Base-by-base conservation (phyloP, 1,140 invertebrate species). In the Psilanteris sp. region DNA sequence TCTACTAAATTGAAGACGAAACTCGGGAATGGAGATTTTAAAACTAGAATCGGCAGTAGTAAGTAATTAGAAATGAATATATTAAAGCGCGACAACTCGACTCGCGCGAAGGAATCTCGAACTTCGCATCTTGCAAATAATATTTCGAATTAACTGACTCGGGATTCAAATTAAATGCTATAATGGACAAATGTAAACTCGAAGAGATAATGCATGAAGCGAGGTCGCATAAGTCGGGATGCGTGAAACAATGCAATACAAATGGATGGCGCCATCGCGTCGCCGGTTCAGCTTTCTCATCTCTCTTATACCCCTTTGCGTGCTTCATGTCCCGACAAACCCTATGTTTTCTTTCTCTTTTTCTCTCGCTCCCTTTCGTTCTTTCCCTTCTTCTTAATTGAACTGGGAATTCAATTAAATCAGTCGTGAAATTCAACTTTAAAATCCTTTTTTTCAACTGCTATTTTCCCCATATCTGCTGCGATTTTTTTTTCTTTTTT, bases 241-340 rank as follows among this genome's bases (percentile, higher is more conserved):
- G 72, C 62, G 72, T 75, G 72, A 68, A 75, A 76, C 72, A 76
- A 76, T 76, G 64, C 72, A 68, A 68, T 68, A 70, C 72, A 76
- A 76, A 70, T 54, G 59, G 57, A 59, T 46, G 73, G 73, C 73
- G 73, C 73, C 73, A 50, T 70, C 48, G 73, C 26, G 64, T 76
- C 64, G 66, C 57, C 50, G 24, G 31, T 67, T 52, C 31, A 39
- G 24, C 39, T 46, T 20, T 37, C 50, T 55, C 55, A 41, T 61
- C 34, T 44, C 34, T 48, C 41, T 57, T 50, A 48, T 36, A 50
- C 50, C 57, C 73, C 66, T 64, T 64, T 41, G 59, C 64, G 55
- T 68, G 54, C 44, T 43, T 64, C 26, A 39, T 55, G 41, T 48
- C 54, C 46, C 27, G 34, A 20, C 62, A 32, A 64, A 52, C 73